These are phyloP conservation scores for Gobiocypris rarus DNA, from an alignment of 2,113 vertebrate species.

Conservation along the genomic window DNA sequence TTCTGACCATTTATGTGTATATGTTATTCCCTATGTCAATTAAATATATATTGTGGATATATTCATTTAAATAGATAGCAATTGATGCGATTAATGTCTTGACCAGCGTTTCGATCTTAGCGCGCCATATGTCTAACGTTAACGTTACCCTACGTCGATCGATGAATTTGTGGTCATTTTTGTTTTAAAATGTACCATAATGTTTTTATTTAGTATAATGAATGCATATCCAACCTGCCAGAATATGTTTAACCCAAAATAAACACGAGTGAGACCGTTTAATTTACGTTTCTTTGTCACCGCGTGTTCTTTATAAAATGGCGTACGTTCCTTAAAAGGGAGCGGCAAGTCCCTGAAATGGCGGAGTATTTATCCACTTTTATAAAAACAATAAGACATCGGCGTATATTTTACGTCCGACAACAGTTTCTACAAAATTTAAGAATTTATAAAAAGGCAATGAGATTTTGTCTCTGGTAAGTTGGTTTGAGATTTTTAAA, in stretches of 20 bases:
- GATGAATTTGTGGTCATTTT: not conserved
- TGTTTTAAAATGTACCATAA: not conserved
- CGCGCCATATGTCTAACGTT: not conserved
- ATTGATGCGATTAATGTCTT: not conserved
- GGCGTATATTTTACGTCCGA: not conserved
- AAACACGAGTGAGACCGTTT: not conserved
- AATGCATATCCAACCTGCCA: accelerated
- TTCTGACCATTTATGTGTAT: not conserved
- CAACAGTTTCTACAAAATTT: accelerated
- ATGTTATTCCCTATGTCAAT: not conserved
- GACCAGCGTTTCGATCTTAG: not conserved
- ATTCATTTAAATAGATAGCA: not conserved
- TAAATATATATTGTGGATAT: not conserved
- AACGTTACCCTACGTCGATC: not conserved
- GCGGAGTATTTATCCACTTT: conserved; percentile 49
- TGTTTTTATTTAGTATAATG: not conserved
- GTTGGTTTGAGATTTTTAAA: not conserved
- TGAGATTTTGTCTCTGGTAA: not conserved
- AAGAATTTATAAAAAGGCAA: no score
- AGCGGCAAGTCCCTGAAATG: conserved; percentile 63
- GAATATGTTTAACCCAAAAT: not conserved
- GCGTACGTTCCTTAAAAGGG: conserved; percentile 44
- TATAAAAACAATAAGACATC: conserved; percentile 37
- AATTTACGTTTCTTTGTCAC: not conserved
- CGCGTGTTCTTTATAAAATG: conserved; percentile 59